These are phyloP conservation scores for Serilophus lunatus DNA, from an alignment of 2,113 vertebrate species.

Conservation along the genomic window DNA sequence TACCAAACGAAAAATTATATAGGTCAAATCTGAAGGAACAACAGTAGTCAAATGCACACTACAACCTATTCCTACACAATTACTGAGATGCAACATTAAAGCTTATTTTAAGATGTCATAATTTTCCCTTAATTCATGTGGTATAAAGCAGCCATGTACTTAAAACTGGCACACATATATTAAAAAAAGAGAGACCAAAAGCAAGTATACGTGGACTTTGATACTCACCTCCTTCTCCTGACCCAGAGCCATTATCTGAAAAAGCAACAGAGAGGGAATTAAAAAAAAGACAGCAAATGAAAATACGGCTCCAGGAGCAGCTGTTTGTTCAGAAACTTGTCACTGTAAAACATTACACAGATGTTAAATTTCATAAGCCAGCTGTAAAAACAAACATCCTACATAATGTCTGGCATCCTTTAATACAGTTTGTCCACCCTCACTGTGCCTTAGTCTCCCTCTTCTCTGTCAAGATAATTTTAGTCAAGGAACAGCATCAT, in stretches of 20 bases:
- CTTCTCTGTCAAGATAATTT: background rate
- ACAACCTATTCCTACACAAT: background rate
- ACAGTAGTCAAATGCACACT: background rate
- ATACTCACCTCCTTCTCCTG: conserved; percentile 88
- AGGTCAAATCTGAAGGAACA: background rate
- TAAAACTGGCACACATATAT: background rate
- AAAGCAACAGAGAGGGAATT: conserved; percentile 2
- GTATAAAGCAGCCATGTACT: background rate
- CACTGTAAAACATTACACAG: conserved; percentile 8
- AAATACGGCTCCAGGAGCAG: conserved; percentile 26
- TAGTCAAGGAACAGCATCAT: background rate
- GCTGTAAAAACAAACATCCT: conserved; percentile 26
- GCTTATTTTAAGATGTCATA: background rate
- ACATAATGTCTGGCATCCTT: background rate
- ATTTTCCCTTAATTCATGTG: background rate
- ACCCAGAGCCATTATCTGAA: conserved; percentile 89
- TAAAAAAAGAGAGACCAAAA: background rate
- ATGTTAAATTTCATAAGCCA: conserved; percentile 21
- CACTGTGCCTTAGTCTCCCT: background rate
- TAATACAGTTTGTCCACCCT: background rate
- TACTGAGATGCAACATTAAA: background rate
- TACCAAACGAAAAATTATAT: background rate
- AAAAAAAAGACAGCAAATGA: conserved; percentile 14
- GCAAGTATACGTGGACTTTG: background rate
- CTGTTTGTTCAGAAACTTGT: background rate